Evolutionary conservation across 2,888 invertebrate species (phyloP), one percentile per base, ranked within the genome.

Genomic region (Adelognathus sp.): DNA sequence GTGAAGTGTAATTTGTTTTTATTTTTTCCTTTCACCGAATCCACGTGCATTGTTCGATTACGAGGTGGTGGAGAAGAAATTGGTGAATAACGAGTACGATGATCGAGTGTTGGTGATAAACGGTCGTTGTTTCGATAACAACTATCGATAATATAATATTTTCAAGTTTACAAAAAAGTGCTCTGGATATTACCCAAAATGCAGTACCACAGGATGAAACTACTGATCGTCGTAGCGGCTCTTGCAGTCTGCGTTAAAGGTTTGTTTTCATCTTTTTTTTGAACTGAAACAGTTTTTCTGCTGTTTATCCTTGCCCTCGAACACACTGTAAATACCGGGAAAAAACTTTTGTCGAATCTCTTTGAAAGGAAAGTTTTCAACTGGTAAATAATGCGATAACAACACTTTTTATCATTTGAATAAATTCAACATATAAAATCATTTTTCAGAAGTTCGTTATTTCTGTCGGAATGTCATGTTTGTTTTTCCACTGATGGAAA

Each of bases 171-270:
- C 58, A 56, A 39, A 16, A 33, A 56, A 77, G 78, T 77, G 81
- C 75, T 79, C 64, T 82, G 84, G 83, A 84, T 86, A 84, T 83
- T 82, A 77, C 58, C 75, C 76, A 84, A 84, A 81, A 86, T 86
- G 84, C 72, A 77, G 85, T 72, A 44, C 77, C 71, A 61, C 75
- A 69, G 76, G 72, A 69, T 77, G 75, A 64, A 76, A 75, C 72
- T 74, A 29, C 60, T 83, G 72, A 56, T 84, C 69, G 50, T 86
- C 74, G 46, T 83, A 54, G 70, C 76, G 36, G 56, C 76, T 33
- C 56, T 83, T 24, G 79, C 80, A 36, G 66, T 80, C 54, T 54
- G 79, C 44, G 81, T 79, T 76, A 66, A 84, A 85, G 85, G 85
- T 85, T 52, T 6, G 83, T 81, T n/a, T 1, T 2, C 14, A 14